A percentile compares a stretch with the other conserved stretches of the same genome.
These are phyloP conservation scores for Stegodyphus dumicola DNA, from an alignment of 1,140 invertebrate species.

Conservation along the genomic window DNA sequence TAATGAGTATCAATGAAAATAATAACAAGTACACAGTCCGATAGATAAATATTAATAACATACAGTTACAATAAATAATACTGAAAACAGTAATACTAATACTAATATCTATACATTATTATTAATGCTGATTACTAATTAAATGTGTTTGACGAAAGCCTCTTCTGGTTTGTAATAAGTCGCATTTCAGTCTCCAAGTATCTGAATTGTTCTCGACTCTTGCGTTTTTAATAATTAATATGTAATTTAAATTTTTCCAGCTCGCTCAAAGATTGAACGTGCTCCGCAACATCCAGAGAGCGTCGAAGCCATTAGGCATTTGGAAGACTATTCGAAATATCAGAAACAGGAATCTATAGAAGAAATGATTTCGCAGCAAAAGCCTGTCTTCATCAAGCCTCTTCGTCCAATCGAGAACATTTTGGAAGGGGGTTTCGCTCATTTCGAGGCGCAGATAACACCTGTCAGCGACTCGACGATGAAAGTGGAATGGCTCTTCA, in stretches of 20 bases:
- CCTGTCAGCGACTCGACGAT: slow-evolving; percentile 97
- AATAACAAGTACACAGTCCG: no score
- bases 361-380: slow-evolving; percentile 74
- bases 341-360: slow-evolving; percentile 82
- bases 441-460: slow-evolving; percentile 93
- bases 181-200: no score
- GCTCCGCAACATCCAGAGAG: slow-evolving; percentile 93
- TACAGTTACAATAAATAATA: no score
- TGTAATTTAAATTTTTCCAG: slow-evolving; percentile 65
- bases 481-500: slow-evolving; percentile 98
- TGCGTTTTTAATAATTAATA: no score
- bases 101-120: no score
- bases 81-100: no score
- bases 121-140: no score
- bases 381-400: slow-evolving; percentile 89
- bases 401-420: slow-evolving; percentile 87
- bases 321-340: slow-evolving; percentile 92
- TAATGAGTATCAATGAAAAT: no score
- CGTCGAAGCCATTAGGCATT: slow-evolving; percentile 88
- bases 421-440: slow-evolving; percentile 89
- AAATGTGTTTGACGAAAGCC: no score
- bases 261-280: slow-evolving; percentile 83
- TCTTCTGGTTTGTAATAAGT: no score
- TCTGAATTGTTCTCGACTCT: no score
- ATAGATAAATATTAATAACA: no score